Percentiles rank a stretch among this genome's conserved stretches.
Conservation (phyloP, 2,888 invertebrate genomes). For the Dynastes tityus region DNA sequence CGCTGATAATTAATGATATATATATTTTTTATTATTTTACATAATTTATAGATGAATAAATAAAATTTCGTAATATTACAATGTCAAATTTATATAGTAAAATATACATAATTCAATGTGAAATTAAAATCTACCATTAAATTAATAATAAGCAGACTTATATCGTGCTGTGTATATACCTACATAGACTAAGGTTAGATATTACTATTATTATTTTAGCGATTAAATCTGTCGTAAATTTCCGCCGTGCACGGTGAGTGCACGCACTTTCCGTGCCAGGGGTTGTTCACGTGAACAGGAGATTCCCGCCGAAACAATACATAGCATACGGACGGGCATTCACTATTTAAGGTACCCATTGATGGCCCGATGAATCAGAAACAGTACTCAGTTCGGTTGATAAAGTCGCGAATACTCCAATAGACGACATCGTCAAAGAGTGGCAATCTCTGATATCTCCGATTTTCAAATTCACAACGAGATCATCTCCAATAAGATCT, state of each 20-base stretch:
- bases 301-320: constrained; percentile 19
- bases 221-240: constrained; percentile 30
- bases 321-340: neutral
- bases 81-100: no score
- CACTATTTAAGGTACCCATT: constrained; percentile 36
- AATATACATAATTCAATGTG: no score
- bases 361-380: constrained; percentile 29
- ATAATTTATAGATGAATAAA: no score
- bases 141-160: no score
- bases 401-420: no score
- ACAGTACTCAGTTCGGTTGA: neutral
- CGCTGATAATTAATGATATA: no score
- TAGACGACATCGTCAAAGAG: neutral
- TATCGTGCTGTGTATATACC: no score
- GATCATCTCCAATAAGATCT: neutral
- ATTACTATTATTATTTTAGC: constrained; percentile 27
- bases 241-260: constrained; percentile 25
- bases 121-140: no score
- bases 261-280: constrained; percentile 19
- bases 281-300: constrained; percentile 45
- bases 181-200: neutral
- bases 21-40: no score
- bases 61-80: no score
- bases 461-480: neutral
- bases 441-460: no score